Evolutionary conservation across 2,113 vertebrate species (phyloP).

Genomic region (Tachysurus fulvidraco): DNA sequence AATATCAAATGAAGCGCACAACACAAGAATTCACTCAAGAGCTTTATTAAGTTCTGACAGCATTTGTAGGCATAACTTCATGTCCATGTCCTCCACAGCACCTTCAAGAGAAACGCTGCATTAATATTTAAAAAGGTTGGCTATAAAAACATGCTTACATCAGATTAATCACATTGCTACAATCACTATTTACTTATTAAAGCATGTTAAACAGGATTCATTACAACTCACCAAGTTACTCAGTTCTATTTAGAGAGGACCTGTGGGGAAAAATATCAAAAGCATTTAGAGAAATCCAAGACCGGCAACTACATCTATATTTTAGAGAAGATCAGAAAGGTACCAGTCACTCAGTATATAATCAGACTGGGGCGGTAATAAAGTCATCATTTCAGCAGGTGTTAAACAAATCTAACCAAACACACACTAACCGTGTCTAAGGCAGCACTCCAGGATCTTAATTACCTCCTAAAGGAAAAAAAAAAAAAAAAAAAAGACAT

Average conservation of each 20-base stretch:
- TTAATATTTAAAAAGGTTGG: not conserved
- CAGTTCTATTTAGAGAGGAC: not conserved
- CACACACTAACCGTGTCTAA: not conserved
- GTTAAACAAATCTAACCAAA: not conserved
- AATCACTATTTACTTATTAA: conserved; percentile 6
- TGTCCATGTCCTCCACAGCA: not conserved
- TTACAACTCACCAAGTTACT: not conserved
- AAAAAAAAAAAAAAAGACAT: not conserved
- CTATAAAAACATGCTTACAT: not conserved
- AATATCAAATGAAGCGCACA: not conserved
- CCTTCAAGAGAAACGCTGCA: not conserved
- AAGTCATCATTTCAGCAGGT: conserved; percentile 54
- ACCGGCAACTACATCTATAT: not conserved
- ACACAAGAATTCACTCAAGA: not conserved
- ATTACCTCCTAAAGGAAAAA: not conserved
- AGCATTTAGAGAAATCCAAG: not conserved
- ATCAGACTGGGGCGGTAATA: conserved; percentile 73
- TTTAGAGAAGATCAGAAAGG: conserved; percentile 31
- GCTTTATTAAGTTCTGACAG: not conserved
- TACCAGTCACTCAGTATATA: conserved; percentile 60
- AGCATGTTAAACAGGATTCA: not conserved
- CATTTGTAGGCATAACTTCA: not conserved
- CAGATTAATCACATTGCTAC: conserved; percentile 21
- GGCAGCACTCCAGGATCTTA: not conserved
- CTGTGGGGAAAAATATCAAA: not conserved